Percentiles rank a stretch among this genome's conserved stretches.
phyloP scores from a whole-genome alignment of 2,888 invertebrate species.

The Monochamus alternatus region DNA sequence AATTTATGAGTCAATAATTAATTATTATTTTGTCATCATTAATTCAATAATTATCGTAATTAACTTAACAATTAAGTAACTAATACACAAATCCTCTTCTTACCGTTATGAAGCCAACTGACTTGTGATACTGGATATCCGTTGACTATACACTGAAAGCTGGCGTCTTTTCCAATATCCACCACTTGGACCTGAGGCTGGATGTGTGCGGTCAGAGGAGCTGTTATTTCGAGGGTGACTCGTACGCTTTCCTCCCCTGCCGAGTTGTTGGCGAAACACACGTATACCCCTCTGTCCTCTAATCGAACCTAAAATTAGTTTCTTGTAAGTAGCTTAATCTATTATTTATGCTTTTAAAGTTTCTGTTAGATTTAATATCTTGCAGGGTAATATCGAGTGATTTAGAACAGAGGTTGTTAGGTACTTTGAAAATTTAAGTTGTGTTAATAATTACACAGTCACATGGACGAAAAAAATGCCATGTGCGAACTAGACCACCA shows the following conservation, averaged over 20 bases:
- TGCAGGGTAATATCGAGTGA: too few relatives aligned
- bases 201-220: slow-evolving; percentile 85
- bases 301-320: slow-evolving; percentile 70
- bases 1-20: too few relatives aligned
- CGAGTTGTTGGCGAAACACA: slow-evolving; percentile 93
- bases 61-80: neutral
- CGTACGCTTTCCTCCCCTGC: slow-evolving; percentile 87
- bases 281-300: slow-evolving; percentile 89
- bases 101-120: slow-evolving; percentile 86
- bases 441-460: too few relatives aligned
- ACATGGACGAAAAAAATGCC: too few relatives aligned
- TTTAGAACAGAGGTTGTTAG: too few relatives aligned
- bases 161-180: slow-evolving; percentile 88
- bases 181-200: slow-evolving; percentile 85
- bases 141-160: slow-evolving; percentile 89
- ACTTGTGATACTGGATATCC: slow-evolving; percentile 89
- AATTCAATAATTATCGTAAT: neutral
- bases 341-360: neutral
- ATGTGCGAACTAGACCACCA: too few relatives aligned
- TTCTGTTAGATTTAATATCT: neutral
- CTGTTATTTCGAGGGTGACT: slow-evolving; percentile 85
- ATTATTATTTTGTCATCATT: too few relatives aligned
- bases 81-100: slow-evolving; percentile 37
- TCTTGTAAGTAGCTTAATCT: neutral
- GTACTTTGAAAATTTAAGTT: too few relatives aligned